A percentile compares a stretch with the other conserved stretches of the same genome.
Conservation (phyloP, 2,888 invertebrate species). For the Acanthacorydalis orientalis region DNA sequence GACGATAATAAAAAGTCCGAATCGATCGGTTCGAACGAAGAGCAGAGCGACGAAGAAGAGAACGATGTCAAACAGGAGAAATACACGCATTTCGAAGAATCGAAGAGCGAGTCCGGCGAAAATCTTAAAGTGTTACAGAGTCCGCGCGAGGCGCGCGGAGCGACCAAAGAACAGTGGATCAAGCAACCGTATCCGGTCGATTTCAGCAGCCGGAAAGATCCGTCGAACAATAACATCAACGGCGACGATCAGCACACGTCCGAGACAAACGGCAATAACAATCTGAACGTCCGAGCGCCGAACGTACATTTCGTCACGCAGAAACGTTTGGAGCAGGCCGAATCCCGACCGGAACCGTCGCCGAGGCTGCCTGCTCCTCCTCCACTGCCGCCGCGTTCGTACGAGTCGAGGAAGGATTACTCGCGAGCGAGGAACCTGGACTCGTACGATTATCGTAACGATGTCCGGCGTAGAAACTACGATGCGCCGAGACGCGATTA, state of each 20-base stretch:
- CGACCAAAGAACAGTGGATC: conserved; percentile 42
- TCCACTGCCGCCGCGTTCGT: background rate
- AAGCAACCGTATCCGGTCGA: conserved; percentile 35
- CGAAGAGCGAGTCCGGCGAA: background rate
- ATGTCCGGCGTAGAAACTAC: conserved; percentile 18
- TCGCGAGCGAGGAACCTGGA: conserved; percentile 14
- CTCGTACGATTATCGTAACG: conserved; percentile 19
- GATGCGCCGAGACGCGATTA: conserved; percentile 13
- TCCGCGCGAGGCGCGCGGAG: conserved; percentile 37
- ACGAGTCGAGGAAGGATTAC: background rate
- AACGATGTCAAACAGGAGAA: background rate
- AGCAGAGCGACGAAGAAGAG: background rate
- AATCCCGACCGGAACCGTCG: background rate
- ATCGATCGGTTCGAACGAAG: background rate
- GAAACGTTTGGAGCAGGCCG: conserved; percentile 12
- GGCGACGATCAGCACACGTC: conserved; percentile 32
- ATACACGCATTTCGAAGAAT: background rate
- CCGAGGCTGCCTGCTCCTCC: background rate
- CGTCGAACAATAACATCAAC: conserved; percentile 26
- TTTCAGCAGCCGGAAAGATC: conserved; percentile 16
- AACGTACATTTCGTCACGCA: conserved; percentile 50
- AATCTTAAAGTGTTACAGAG: conserved; percentile 21
- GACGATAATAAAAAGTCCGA: background rate
- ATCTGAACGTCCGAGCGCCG: conserved; percentile 40
- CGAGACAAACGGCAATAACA: conserved; percentile 33